Conservation (phyloP, 1,140 invertebrate species). For the Neuroterus valhalla region DNA sequence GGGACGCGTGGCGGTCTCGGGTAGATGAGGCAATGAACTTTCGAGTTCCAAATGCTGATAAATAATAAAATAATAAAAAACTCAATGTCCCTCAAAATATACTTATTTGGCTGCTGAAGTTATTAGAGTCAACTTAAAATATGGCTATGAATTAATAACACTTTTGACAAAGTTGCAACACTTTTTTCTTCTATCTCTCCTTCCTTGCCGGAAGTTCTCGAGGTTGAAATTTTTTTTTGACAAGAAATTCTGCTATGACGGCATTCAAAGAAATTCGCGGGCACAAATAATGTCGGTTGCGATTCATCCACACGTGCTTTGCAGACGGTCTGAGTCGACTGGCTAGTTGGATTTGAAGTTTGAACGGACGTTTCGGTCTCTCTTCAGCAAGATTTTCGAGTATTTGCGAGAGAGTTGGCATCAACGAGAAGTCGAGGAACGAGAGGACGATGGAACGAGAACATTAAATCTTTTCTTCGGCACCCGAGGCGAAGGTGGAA, state of each 20-base stretch:
- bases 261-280: constrained; percentile 57
- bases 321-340: constrained; percentile 54
- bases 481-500: constrained; percentile 56
- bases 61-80: too few species aligned
- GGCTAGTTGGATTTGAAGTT: constrained; percentile 22
- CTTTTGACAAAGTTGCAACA: too few species aligned
- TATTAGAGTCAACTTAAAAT: too few species aligned
- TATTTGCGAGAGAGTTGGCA: constrained; percentile 15
- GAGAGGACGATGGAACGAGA: not conserved
- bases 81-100: too few species aligned
- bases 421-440: not conserved
- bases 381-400: constrained; percentile 11
- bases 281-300: constrained; percentile 37
- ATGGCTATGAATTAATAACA: too few species aligned
- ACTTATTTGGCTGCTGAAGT: too few species aligned
- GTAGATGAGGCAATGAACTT: too few species aligned
- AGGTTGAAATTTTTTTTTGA: constrained; percentile 41
- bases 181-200: not conserved
- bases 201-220: constrained; percentile 13
- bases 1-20: too few species aligned
- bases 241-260: constrained; percentile 48
- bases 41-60: too few species aligned
- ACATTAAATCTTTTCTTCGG: constrained; percentile 38
- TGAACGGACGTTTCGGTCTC: not conserved
- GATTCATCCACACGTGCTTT: constrained; percentile 55